These are phyloP conservation scores for Sphyrna mokarran DNA, from an alignment of 2,113 vertebrate species.

Conservation along the genomic window DNA sequence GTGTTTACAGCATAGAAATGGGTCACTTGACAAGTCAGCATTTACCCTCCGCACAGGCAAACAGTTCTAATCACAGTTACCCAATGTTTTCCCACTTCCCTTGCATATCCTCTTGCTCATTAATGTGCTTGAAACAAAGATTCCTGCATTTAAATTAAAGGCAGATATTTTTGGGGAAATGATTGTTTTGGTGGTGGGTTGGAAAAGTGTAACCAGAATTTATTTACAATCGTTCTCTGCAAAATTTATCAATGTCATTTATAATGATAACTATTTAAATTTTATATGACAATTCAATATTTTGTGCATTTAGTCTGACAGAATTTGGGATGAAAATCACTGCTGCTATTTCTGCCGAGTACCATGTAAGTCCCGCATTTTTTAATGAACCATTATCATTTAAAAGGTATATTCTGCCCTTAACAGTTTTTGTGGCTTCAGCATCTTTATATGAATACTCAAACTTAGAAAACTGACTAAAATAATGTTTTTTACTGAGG, in stretches of 20 bases:
- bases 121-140: not conserved
- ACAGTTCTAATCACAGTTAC: not conserved
- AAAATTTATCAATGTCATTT: not conserved
- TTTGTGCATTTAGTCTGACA: slow-evolving; percentile 6
- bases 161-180: not conserved
- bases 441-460: not conserved
- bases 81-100: not conserved
- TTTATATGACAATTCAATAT: not conserved
- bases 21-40: not conserved
- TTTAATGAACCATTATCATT: not conserved
- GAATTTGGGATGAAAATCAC: not conserved
- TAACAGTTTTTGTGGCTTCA: not conserved
- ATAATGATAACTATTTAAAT: not conserved
- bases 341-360: not conserved
- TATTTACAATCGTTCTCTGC: not conserved
- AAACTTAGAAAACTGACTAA: not conserved
- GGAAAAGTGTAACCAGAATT: not conserved
- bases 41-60: not conserved
- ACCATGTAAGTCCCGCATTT: not conserved
- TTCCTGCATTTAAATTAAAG: not conserved
- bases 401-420: not conserved
- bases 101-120: not conserved
- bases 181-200: not conserved
- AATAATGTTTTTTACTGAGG: too few species aligned
- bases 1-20: not conserved